Evolutionary conservation across 2,113 vertebrate genomes (phyloP).

Genomic region (Rhipidura dahli): DNA sequence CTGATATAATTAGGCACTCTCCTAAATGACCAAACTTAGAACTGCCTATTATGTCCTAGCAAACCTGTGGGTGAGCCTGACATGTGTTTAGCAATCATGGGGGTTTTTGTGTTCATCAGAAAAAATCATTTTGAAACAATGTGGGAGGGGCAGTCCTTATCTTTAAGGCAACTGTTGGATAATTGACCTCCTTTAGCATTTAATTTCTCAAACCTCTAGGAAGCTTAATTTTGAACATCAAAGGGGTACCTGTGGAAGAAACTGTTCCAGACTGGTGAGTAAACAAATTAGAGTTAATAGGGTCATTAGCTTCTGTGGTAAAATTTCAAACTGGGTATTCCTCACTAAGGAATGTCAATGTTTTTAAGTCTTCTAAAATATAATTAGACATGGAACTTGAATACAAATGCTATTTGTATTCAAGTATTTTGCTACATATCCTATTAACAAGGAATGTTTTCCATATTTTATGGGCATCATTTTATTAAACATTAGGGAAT

Average conservation of each 20-base stretch:
- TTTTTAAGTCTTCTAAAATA: slow-evolving; percentile 62
- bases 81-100: slow-evolving; percentile 42
- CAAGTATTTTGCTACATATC: slow-evolving; percentile 12
- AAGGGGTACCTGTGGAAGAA: slow-evolving; percentile 76
- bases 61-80: slow-evolving; percentile 40
- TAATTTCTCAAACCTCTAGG: slow-evolving; percentile 77
- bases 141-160: slow-evolving; percentile 64
- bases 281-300: slow-evolving; percentile 80
- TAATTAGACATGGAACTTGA: slow-evolving; percentile 61
- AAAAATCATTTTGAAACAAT: slow-evolving; percentile 39
- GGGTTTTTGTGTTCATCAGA: slow-evolving; percentile 52
- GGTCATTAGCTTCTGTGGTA: slow-evolving; percentile 75
- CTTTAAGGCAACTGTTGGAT: slow-evolving; percentile 73
- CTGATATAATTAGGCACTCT: slow-evolving; percentile 50
- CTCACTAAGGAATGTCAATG: slow-evolving; percentile 59
- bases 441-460: slow-evolving; percentile 33
- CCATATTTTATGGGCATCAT: neutral
- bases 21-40: slow-evolving; percentile 33
- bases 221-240: slow-evolving; percentile 78
- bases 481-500: neutral
- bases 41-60: slow-evolving; percentile 49
- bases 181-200: slow-evolving; percentile 78
- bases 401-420: slow-evolving; percentile 23
- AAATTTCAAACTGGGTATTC: slow-evolving; percentile 72
- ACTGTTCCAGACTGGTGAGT: slow-evolving; percentile 77